Conservation (phyloP, 2,888 invertebrate species). For the Cyclophora albipunctata region DNA sequence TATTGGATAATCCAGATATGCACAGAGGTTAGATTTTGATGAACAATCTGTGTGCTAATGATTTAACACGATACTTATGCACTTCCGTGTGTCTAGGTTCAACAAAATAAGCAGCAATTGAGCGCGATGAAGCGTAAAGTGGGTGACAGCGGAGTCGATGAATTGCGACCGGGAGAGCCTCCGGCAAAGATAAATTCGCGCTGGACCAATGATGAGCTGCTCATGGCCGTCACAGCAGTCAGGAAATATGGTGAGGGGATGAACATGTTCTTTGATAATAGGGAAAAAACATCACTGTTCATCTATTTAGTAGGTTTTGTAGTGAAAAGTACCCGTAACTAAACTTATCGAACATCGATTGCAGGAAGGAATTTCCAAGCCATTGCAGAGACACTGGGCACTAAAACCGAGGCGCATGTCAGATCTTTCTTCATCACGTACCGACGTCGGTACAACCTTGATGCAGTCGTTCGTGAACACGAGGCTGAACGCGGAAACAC, state of each 20-base stretch:
- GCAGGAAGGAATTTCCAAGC: slow-evolving; percentile 91
- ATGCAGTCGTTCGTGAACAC: slow-evolving; percentile 88
- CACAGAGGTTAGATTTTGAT: slow-evolving; percentile 28
- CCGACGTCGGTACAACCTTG: slow-evolving; percentile 90
- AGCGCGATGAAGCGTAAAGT: slow-evolving; percentile 89
- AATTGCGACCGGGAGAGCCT: slow-evolving; percentile 77
- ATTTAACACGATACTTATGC: background rate
- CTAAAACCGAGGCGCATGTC: slow-evolving; percentile 94
- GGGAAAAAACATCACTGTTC: too few species aligned
- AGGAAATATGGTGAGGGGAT: slow-evolving; percentile 82
- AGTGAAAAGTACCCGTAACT: too few species aligned
- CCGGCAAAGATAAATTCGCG: slow-evolving; percentile 85
- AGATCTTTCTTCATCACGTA: slow-evolving; percentile 94
- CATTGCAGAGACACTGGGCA: slow-evolving; percentile 95
- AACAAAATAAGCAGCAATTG: slow-evolving; percentile 94
- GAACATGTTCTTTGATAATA: background rate
- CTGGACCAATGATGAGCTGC: slow-evolving; percentile 94
- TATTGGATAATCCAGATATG: slow-evolving; percentile 73
- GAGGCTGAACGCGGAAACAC: slow-evolving; percentile 83
- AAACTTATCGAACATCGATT: background rate
- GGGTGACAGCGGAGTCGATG: slow-evolving; percentile 75
- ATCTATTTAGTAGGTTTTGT: too few species aligned
- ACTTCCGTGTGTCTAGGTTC: slow-evolving; percentile 79
- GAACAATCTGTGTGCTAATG: background rate
- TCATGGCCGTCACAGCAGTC: slow-evolving; percentile 92